Evolutionary conservation across 2,113 vertebrate species (phyloP).

Genomic region (Eolophus roseicapilla): DNA sequence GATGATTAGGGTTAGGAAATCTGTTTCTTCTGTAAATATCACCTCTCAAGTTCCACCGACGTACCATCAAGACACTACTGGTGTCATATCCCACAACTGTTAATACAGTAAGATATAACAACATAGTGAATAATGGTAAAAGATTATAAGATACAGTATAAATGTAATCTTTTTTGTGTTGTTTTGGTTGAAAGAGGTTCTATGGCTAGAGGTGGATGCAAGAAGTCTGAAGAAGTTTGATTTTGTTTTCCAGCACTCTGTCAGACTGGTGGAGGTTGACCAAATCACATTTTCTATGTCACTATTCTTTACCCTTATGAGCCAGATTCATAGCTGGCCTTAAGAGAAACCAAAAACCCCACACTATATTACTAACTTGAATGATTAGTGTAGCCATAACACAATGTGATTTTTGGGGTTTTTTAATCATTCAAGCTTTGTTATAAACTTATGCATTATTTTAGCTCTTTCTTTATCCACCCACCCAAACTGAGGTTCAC

Average conservation of each 20-base stretch:
- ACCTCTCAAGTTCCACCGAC: background rate
- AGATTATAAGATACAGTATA: background rate
- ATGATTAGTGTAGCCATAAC: background rate
- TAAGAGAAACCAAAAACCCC: background rate
- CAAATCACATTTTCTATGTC: background rate
- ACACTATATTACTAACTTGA: background rate
- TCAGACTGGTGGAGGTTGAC: background rate
- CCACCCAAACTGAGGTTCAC: background rate
- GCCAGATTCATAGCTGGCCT: background rate
- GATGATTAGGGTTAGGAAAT: constrained; percentile 15
- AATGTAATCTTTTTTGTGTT: background rate
- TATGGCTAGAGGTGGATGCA: background rate
- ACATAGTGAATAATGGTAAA: background rate
- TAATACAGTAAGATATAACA: constrained; percentile 17
- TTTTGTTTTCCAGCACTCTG: background rate
- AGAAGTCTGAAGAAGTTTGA: background rate
- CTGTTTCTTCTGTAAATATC: constrained; percentile 24
- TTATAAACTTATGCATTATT: background rate
- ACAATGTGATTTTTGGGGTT: background rate
- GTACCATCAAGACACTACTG: constrained; percentile 90
- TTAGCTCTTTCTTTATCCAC: background rate
- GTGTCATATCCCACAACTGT: constrained; percentile 97
- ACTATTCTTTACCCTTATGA: background rate
- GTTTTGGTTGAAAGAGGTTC: background rate
- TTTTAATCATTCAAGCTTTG: background rate